phyloP scores from a whole-genome alignment of 2,797 vertebrate genomes.

The Synaphobranchus kaupii region DNA sequence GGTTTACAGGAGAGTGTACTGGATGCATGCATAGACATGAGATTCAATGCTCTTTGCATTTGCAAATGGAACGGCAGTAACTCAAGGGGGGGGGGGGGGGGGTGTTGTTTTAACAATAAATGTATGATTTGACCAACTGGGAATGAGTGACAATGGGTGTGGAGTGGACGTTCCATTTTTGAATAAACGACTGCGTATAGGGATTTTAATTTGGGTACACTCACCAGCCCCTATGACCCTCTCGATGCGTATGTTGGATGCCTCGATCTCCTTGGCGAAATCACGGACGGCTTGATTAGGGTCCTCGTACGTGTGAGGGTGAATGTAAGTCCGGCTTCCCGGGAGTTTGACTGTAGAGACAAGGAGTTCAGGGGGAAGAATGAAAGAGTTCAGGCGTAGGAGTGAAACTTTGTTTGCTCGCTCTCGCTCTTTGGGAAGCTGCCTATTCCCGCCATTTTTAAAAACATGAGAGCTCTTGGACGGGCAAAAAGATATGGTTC shows the following conservation, averaged over 20 bases:
- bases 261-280: constrained; percentile 82
- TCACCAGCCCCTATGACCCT: constrained; percentile 80
- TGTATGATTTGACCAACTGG: neutral
- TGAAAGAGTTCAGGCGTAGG: neutral
- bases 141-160: neutral
- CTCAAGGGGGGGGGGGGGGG: neutral
- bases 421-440: constrained; percentile 22
- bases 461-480: constrained; percentile 21
- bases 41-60: too few species aligned
- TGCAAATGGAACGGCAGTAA: neutral
- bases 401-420: neutral
- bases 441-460: neutral
- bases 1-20: neutral
- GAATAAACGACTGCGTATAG: neutral
- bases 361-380: neutral
- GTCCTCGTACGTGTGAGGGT: constrained; percentile 81
- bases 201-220: constrained; percentile 33
- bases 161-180: neutral
- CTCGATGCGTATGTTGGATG: constrained; percentile 78
- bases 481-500: constrained; percentile 3
- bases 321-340: constrained; percentile 77
- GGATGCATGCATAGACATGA: neutral
- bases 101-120: too few species aligned
- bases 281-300: constrained; percentile 81
- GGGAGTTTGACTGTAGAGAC: constrained; percentile 70